phyloP scores from a whole-genome alignment of 2,888 invertebrate genomes.

The Chrysodeixis includens region DNA sequence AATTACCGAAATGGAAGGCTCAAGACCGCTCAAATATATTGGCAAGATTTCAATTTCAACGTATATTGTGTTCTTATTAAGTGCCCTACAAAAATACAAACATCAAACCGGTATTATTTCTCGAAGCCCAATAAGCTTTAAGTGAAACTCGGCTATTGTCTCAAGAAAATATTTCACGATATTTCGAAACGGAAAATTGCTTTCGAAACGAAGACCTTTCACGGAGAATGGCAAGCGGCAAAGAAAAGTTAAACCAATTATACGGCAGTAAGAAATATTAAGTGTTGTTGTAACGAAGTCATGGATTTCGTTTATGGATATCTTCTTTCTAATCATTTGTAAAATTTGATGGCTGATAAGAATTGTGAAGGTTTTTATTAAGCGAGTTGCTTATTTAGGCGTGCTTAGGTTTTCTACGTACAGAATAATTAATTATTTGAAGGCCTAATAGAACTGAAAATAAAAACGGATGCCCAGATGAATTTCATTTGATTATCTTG shows the following conservation, averaged over 20 bases:
- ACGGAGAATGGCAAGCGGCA: slow-evolving; percentile 71
- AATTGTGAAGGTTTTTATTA: background rate
- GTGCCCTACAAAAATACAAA: slow-evolving; percentile 23
- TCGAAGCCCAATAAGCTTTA: slow-evolving; percentile 32
- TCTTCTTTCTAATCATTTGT: slow-evolving; percentile 22
- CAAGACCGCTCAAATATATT: background rate
- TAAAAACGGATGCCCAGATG: no score
- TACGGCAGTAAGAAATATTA: slow-evolving; percentile 56
- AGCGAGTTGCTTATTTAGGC: no score
- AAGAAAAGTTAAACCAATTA: slow-evolving; percentile 78
- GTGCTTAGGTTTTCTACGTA: no score
- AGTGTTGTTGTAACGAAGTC: slow-evolving; percentile 49
- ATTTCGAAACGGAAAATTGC: slow-evolving; percentile 72
- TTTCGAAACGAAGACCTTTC: slow-evolving; percentile 77
- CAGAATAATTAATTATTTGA: no score
- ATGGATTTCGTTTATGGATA: slow-evolving; percentile 41
- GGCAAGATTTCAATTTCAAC: slow-evolving; percentile 9
- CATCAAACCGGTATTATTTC: slow-evolving; percentile 23
- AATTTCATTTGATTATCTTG: no score
- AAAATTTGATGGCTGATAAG: slow-evolving; percentile 3
- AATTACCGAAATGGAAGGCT: background rate
- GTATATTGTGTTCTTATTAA: slow-evolving; percentile 12
- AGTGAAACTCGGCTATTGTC: slow-evolving; percentile 44
- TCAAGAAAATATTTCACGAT: slow-evolving; percentile 48
- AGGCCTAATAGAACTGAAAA: no score